Evolutionary conservation across 2,888 invertebrate genomes (phyloP), one percentile per base, ranked within the genome.

Genomic region (Cistogaster globosa): DNA sequence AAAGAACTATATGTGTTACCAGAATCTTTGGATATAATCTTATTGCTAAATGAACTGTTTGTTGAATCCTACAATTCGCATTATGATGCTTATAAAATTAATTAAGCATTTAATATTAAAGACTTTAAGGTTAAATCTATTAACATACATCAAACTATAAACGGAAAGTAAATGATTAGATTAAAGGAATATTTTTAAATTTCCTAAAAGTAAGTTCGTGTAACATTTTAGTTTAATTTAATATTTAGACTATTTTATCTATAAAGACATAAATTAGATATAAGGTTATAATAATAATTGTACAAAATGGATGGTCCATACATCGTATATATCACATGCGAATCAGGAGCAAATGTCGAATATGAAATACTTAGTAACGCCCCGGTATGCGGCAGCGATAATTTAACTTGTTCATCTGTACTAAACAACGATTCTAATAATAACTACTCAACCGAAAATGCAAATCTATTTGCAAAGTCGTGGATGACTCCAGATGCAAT

Each of bases 21-120:
- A 14, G 63, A 63, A 14, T 63, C 63, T 22, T 63, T 22, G 3
- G 45, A 63, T 22, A 16, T 63, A 63, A 45, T 63, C 20, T 45
- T 63, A 63, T 22, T 45, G 14, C 16, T 63, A 11, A 45, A 45
- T 4, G 45, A 63, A n/a, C 5, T 63, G 1, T 63, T 45, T 12
- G 16, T 63, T 18, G 11, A 63, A 18, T 63, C 22, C 2, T 65
- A 48, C 26, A 26, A 16, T 51, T 48, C 55, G 18, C 68, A 69
- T 69, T 69, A 55, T 69, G 38, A 55, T 20, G 53, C 68, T 38
- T 69, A 69, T 38, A 55, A 69, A 69, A 55, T 69, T 22, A 5
- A 32, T 53, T 55, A 38, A 36, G 38, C 42, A 18, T 69, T 55
- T 69, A 69, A 69, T 42, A 55, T 38, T 11, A 69, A 55, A 53